A percentile compares a stretch with the other conserved stretches of the same genome.
These are phyloP conservation scores for Neosilurus hyrtlii DNA, from an alignment of 2,797 vertebrate species.

Conservation along the genomic window DNA sequence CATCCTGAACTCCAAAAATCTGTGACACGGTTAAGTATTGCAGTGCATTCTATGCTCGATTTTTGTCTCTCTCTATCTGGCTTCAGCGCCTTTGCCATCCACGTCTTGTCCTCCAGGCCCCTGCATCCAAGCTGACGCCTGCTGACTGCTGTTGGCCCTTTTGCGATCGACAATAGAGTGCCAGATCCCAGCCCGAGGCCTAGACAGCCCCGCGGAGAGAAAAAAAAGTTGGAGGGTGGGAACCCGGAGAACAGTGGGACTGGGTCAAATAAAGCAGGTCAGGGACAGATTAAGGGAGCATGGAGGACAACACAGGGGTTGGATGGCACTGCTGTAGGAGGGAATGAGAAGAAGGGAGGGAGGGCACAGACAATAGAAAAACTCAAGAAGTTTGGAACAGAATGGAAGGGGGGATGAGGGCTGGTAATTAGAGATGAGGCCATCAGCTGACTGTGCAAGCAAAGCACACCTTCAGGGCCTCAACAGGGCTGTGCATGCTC, in stretches of 20 bases:
- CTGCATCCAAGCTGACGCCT: constrained; percentile 73
- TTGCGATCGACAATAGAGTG: constrained; percentile 77
- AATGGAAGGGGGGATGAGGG: constrained; percentile 37
- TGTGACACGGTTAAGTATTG: not conserved
- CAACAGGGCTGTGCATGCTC: constrained; percentile 67
- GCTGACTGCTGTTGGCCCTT: constrained; percentile 64
- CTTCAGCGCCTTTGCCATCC: constrained; percentile 40
- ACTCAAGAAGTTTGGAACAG: constrained; percentile 34
- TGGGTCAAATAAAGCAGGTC: constrained; percentile 46
- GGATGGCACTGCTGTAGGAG: constrained; percentile 43
- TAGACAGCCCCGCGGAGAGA: constrained; percentile 62
- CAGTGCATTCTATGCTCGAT: not conserved
- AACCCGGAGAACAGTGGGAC: constrained; percentile 59
- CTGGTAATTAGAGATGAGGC: constrained; percentile 59
- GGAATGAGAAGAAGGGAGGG: constrained; percentile 28
- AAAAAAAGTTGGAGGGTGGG: constrained; percentile 48
- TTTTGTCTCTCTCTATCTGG: constrained; percentile 12
- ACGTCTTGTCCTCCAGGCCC: constrained; percentile 50
- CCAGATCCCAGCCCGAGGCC: constrained; percentile 73
- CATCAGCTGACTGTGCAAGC: constrained; percentile 60
- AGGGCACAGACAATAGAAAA: constrained; percentile 49
- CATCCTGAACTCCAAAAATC: not conserved
- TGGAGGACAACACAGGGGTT: constrained; percentile 37
- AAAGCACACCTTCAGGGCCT: constrained; percentile 67
- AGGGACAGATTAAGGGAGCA: constrained; percentile 32